Conservation (phyloP, 2,797 vertebrate species). For the Rhinella marina region DNA sequence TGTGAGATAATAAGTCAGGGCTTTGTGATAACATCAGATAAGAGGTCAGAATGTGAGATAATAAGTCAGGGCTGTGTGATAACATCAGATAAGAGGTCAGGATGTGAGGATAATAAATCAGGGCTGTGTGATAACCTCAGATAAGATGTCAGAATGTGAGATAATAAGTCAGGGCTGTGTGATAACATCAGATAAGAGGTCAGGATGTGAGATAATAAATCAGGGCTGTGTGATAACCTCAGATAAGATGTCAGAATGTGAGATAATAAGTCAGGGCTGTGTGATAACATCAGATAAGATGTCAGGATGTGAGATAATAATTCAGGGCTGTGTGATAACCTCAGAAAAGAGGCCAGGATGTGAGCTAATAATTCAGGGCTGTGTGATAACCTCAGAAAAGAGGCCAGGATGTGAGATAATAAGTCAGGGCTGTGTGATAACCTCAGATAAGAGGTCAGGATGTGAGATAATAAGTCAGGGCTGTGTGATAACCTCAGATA, state of each 20-base stretch:
- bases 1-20: background rate
- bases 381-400: background rate
- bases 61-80: background rate
- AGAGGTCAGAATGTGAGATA: background rate
- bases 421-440: background rate
- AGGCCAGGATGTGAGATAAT: background rate
- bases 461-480: background rate
- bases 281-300: background rate
- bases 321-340: background rate
- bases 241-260: no score
- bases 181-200: no score
- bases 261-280: background rate
- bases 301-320: background rate
- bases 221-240: background rate
- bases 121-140: no score
- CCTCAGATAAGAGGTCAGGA: background rate
- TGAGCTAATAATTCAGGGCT: no score
- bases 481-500: background rate
- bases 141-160: no score
- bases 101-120: no score
- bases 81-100: no score
- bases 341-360: background rate
- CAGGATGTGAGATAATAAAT: no score
- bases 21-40: background rate
- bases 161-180: no score